Evolutionary conservation across 2,888 invertebrate genomes (phyloP).

Genomic region (Eupithecia abbreviata): DNA sequence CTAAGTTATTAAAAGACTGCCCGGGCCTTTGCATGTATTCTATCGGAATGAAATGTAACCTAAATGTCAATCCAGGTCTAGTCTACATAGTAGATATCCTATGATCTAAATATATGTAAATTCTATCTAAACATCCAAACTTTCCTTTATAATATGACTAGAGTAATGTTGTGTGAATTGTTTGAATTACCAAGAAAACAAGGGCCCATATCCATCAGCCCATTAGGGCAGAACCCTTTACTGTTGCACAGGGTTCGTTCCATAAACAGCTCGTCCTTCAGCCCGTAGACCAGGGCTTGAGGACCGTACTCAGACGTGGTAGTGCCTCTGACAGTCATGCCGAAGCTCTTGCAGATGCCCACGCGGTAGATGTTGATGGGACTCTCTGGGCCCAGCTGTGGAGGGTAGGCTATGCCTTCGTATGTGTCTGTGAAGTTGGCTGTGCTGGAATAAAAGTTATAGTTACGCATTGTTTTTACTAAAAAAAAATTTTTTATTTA

Average conservation of each 20-base stretch:
- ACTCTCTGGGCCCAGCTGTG: constrained; percentile 79
- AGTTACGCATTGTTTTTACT: background rate
- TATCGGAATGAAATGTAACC: background rate
- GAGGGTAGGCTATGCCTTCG: constrained; percentile 89
- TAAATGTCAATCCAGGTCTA: background rate
- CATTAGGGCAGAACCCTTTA: constrained; percentile 69
- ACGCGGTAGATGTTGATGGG: constrained; percentile 87
- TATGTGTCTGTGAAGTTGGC: constrained; percentile 85
- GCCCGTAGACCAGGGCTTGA: constrained; percentile 84
- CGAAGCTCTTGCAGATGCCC: constrained; percentile 89
- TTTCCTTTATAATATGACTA: background rate
- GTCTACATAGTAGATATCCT: too few relatives aligned
- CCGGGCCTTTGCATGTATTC: too few relatives aligned
- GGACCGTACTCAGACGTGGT: constrained; percentile 75
- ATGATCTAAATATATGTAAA: too few relatives aligned
- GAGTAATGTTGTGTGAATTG: background rate
- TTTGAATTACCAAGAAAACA: constrained; percentile 86
- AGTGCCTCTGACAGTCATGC: constrained; percentile 54
- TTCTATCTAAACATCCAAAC: background rate
- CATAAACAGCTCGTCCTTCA: constrained; percentile 85
- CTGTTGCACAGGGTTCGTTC: constrained; percentile 67
- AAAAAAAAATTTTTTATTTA: background rate
- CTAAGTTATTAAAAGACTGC: too few relatives aligned
- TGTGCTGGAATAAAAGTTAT: constrained; percentile 38
- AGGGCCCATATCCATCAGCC: constrained; percentile 87